A percentile compares a stretch with the other conserved stretches of the same genome.
Conservation (phyloP, 2,888 invertebrate species). For the Tetramorium bicarinatum region DNA sequence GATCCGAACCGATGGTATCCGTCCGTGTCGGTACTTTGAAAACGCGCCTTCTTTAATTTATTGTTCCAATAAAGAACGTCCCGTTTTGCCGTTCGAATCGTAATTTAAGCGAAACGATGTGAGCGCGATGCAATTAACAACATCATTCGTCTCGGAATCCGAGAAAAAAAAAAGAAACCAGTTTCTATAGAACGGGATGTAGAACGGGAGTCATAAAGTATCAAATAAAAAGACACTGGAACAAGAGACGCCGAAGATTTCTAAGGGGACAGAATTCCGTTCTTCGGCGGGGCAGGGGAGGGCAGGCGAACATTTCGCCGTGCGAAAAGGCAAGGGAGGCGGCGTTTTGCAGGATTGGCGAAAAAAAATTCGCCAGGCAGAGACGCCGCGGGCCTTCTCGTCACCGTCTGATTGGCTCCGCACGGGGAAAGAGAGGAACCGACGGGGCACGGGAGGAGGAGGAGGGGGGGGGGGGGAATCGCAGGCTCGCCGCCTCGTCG, state of each 20-base stretch:
- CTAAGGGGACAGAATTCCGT: not conserved
- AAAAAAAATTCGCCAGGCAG: conserved; percentile 9
- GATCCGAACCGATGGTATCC: not conserved
- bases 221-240: not conserved
- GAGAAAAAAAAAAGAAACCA: no score
- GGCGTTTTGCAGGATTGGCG: not conserved
- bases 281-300: not conserved
- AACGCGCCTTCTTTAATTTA: conserved; percentile 3
- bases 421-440: not conserved
- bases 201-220: not conserved
- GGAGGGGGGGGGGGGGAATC: no score
- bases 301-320: not conserved
- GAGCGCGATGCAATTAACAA: not conserved
- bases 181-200: not conserved
- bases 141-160: not conserved
- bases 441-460: no score
- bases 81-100: not conserved
- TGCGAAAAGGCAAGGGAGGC: not conserved
- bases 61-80: not conserved
- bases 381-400: not conserved
- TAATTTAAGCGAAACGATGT: not conserved
- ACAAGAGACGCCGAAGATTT: not conserved
- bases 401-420: not conserved
- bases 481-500: not conserved
- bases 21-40: not conserved